Evolutionary conservation across 2,888 invertebrate genomes (phyloP).

Genomic region (Nudaria mundana): DNA sequence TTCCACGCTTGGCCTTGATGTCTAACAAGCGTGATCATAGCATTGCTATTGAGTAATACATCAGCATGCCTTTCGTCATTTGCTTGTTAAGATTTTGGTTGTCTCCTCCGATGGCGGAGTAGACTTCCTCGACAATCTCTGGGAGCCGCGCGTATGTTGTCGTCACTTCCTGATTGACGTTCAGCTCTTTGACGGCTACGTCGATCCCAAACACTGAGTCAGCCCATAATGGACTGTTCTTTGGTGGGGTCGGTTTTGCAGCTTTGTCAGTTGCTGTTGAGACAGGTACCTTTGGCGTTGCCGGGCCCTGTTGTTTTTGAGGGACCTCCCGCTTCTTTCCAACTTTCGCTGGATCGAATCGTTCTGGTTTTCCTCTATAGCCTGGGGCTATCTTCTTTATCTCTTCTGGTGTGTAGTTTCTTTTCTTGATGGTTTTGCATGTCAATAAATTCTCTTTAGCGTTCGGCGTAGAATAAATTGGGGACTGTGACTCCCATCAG

Average conservation of each 20-base stretch:
- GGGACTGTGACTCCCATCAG: too few species aligned
- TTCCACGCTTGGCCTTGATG: background rate
- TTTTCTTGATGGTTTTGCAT: background rate
- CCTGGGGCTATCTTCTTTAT: background rate
- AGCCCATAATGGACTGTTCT: conserved; percentile 9
- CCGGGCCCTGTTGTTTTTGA: too few species aligned
- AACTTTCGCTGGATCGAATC: background rate
- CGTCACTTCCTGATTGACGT: too few species aligned
- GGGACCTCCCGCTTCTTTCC: background rate
- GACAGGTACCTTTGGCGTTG: too few species aligned
- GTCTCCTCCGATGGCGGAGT: too few species aligned
- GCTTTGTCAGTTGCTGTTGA: too few species aligned
- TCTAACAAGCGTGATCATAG: background rate
- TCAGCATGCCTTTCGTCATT: background rate
- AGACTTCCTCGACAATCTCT: too few species aligned
- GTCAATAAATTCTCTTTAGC: conserved; percentile 3
- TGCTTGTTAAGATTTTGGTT: background rate
- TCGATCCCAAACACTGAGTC: conserved; percentile 31
- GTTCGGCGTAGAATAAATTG: conserved; percentile 5
- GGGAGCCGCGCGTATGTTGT: too few species aligned
- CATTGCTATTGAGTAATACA: background rate
- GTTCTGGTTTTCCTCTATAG: background rate
- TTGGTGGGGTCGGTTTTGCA: too few species aligned
- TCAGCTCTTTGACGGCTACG: conserved; percentile 18
- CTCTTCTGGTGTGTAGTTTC: conserved; percentile 1